Evolutionary conservation across 2,797 vertebrate species (phyloP).

Genomic region (Alosa sapidissima): DNA sequence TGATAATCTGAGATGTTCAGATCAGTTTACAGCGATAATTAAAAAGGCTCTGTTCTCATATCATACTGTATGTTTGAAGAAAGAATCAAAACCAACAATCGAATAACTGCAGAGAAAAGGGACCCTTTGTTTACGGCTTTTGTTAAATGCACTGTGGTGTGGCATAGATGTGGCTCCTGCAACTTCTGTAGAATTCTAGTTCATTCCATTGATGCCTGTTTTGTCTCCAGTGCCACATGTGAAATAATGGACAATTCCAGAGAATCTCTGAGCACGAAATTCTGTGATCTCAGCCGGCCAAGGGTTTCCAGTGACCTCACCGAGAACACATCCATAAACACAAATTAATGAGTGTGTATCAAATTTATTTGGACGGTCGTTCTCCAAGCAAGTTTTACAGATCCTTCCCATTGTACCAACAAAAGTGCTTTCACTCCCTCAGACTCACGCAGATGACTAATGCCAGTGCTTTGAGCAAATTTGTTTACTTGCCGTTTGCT

Average conservation of each 20-base stretch:
- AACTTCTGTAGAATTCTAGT: background rate
- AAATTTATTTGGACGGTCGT: background rate
- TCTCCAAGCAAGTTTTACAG: constrained; percentile 6
- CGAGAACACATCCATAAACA: constrained; percentile 6
- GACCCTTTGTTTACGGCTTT: background rate
- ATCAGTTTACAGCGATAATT: background rate
- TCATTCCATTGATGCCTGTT: background rate
- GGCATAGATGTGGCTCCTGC: background rate
- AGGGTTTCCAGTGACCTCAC: background rate
- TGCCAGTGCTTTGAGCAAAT: background rate
- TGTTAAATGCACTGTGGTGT: background rate
- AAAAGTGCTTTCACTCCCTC: background rate
- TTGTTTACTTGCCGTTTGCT: background rate
- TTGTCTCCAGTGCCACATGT: background rate
- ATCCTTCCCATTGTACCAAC: background rate
- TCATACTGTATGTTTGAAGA: background rate
- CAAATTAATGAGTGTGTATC: constrained; percentile 13
- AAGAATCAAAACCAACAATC: background rate
- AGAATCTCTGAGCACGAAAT: background rate
- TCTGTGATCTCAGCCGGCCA: background rate
- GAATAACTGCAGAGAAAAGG: background rate
- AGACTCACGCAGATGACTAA: constrained; percentile 9
- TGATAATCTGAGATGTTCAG: background rate
- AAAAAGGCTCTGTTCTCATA: background rate
- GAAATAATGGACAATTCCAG: background rate